Conservation (phyloP, 2,888 invertebrate species). For the Baccha elongata region DNA sequence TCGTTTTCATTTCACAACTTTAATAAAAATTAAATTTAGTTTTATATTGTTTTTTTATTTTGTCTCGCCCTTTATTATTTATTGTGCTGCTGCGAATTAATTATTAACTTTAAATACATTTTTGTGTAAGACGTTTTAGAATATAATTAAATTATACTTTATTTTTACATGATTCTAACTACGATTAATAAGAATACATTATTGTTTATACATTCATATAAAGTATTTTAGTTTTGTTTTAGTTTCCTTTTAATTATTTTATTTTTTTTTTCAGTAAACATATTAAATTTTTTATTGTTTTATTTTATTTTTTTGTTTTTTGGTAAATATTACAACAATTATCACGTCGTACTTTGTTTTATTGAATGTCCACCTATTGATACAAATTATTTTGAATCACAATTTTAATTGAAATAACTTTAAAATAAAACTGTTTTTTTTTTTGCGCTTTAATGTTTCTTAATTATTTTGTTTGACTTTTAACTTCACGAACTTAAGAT, state of each 20-base stretch:
- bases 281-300: constrained; percentile 14
- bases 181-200: constrained; percentile 62
- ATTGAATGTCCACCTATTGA: constrained; percentile 49
- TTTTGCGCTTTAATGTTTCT: background rate
- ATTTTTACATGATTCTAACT: constrained; percentile 70
- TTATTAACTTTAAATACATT: constrained; percentile 14
- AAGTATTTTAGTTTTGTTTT: constrained; percentile 22
- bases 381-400: constrained; percentile 17
- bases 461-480: background rate
- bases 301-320: constrained; percentile 9
- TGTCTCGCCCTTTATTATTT: constrained; percentile 12
- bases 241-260: constrained; percentile 13
- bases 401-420: background rate
- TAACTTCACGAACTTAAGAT: no score
- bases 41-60: background rate
- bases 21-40: constrained; percentile 6
- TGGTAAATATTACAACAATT: constrained; percentile 72
- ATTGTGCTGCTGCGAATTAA: constrained; percentile 58
- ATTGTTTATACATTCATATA: constrained; percentile 49
- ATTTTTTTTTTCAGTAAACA: constrained; percentile 41
- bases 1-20: constrained; percentile 53
- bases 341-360: constrained; percentile 65
- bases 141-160: constrained; percentile 54
- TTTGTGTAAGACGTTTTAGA: constrained; percentile 48
- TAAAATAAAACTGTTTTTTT: constrained; percentile 15